Conservation (phyloP, 1,140 invertebrate genomes). For the Lordiphosa mommai region DNA sequence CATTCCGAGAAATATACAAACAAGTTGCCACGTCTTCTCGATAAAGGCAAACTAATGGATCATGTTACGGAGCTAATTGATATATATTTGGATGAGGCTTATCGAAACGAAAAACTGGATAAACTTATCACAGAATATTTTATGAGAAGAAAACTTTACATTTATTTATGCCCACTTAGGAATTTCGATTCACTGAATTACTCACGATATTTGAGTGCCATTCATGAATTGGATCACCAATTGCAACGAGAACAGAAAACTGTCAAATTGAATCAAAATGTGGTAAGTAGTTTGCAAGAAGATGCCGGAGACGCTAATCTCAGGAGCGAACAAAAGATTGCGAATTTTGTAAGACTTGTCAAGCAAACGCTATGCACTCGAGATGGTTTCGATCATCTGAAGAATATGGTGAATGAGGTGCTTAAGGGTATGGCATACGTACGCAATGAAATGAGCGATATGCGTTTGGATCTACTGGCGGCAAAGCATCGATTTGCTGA, state of each 20-base stretch:
- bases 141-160: neutral
- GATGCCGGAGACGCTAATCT: neutral
- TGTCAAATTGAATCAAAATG: neutral
- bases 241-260: neutral
- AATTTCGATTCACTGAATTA: neutral
- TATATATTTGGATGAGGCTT: neutral
- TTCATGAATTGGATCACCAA: conserved; percentile 10
- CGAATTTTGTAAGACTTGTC: conserved; percentile 2
- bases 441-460: conserved; percentile 14
- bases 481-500: conserved; percentile 21
- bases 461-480: conserved; percentile 1
- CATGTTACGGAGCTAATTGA: neutral
- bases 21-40: neutral
- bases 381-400: conserved; percentile 1
- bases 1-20: neutral
- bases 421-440: conserved; percentile 4
- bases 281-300: neutral
- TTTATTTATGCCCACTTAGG: neutral
- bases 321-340: neutral
- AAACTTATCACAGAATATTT: neutral
- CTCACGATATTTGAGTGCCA: neutral
- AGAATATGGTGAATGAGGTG: neutral
- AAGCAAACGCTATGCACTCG: neutral
- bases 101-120: neutral
- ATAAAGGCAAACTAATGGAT: conserved; percentile 12